Evolutionary conservation across 2,888 invertebrate genomes (phyloP).

Genomic region (Augiades crinisus): DNA sequence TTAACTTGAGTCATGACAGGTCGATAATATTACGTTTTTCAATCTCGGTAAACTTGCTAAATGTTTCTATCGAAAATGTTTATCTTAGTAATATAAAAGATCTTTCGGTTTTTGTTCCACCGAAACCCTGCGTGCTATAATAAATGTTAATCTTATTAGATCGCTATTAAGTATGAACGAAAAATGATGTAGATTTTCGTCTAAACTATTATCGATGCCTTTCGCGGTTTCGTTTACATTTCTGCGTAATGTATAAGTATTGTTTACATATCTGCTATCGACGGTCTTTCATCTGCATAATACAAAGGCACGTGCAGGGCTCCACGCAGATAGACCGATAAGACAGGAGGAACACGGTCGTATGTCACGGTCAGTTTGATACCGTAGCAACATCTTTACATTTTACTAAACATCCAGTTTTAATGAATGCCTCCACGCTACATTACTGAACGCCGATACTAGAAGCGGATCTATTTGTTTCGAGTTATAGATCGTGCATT

Average conservation of each 20-base stretch:
- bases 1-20: constrained; percentile 23
- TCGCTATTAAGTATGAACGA: constrained; percentile 58
- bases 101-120: neutral
- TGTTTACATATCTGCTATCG: constrained; percentile 58
- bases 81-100: too few species aligned
- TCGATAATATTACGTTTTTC: constrained; percentile 21
- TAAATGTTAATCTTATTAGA: neutral
- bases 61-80: neutral
- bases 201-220: constrained; percentile 54
- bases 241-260: constrained; percentile 47
- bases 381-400: constrained; percentile 52
- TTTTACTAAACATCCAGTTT: constrained; percentile 55
- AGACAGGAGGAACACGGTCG: constrained; percentile 60
- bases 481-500: constrained; percentile 14
- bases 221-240: constrained; percentile 36
- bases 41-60: constrained; percentile 11
- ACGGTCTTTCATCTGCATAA: constrained; percentile 51
- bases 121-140: constrained; percentile 33
- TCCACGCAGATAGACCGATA: constrained; percentile 61
- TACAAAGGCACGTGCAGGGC: constrained; percentile 66
- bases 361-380: constrained; percentile 63
- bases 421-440: constrained; percentile 65
- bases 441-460: constrained; percentile 58
- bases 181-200: constrained; percentile 57
- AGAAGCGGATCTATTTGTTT: constrained; percentile 44